phyloP scores from a whole-genome alignment of 2,113 vertebrate species.

The Seriola dumerili region DNA sequence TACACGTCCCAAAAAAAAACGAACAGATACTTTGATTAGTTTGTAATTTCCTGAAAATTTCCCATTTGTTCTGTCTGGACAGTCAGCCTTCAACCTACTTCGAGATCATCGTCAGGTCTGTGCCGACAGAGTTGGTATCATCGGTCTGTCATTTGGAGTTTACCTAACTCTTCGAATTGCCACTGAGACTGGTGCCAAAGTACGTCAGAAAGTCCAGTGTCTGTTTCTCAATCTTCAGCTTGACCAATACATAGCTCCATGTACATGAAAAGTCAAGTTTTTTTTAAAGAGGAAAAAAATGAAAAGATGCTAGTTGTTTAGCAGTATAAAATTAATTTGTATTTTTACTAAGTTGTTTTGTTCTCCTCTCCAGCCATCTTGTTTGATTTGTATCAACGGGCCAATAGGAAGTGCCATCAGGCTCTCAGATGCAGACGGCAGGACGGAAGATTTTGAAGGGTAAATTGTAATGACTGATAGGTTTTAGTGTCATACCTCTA shows the following conservation, averaged over 20 bases:
- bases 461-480: constrained; percentile 10
- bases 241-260: background rate
- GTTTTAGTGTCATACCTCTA: background rate
- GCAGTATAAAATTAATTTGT: no score
- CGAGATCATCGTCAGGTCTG: constrained; percentile 71
- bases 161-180: constrained; percentile 65
- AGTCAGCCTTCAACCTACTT: constrained; percentile 76
- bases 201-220: constrained; percentile 38
- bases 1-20: background rate
- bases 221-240: background rate
- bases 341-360: background rate
- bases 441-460: background rate
- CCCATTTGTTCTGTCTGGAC: constrained; percentile 22
- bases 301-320: no score
- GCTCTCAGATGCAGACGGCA: background rate
- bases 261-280: background rate
- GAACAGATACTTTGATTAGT: background rate
- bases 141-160: constrained; percentile 75
- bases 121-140: constrained; percentile 71
- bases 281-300: no score
- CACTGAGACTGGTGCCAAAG: constrained; percentile 52
- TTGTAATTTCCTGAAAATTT: background rate
- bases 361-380: constrained; percentile 71
- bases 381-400: constrained; percentile 80
- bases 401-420: constrained; percentile 49